Conservation (phyloP, 2,797 vertebrate species). For the Notolabrus celidotus region DNA sequence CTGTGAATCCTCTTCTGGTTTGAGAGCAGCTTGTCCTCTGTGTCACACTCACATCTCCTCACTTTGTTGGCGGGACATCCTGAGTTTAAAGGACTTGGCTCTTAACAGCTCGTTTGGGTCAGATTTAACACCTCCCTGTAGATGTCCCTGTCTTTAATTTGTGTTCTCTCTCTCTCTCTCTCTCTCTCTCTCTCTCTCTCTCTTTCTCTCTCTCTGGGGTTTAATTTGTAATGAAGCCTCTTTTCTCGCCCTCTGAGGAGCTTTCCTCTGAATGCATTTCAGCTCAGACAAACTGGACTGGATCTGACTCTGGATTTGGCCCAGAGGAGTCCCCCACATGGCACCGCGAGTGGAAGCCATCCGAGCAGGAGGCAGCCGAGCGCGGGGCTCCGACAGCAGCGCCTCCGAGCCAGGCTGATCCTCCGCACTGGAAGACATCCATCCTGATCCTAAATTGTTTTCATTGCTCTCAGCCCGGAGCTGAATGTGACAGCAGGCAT, state of each 20-base stretch:
- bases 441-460: conserved; percentile 38
- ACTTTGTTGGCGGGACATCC: too few relatives aligned
- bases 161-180: too few relatives aligned
- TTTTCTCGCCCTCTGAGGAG: background rate
- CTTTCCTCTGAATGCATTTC: background rate
- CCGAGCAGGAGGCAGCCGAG: background rate
- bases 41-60: too few relatives aligned
- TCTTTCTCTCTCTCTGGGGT: background rate
- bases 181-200: background rate
- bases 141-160: too few relatives aligned
- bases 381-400: conserved; percentile 6
- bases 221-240: background rate
- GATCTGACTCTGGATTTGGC: conserved; percentile 7
- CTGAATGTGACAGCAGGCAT: conserved; percentile 23
- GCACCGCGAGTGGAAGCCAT: background rate
- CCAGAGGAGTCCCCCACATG: conserved; percentile 9
- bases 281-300: conserved; percentile 5
- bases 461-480: conserved; percentile 44
- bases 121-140: too few relatives aligned
- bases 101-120: too few relatives aligned
- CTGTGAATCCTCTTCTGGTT: too few relatives aligned
- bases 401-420: conserved; percentile 35
- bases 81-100: too few relatives aligned
- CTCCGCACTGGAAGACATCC: conserved; percentile 30
- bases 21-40: too few relatives aligned